Base-by-base conservation (phyloP, 2,113 vertebrate genomes). In the Ahaetulla prasina region DNA sequence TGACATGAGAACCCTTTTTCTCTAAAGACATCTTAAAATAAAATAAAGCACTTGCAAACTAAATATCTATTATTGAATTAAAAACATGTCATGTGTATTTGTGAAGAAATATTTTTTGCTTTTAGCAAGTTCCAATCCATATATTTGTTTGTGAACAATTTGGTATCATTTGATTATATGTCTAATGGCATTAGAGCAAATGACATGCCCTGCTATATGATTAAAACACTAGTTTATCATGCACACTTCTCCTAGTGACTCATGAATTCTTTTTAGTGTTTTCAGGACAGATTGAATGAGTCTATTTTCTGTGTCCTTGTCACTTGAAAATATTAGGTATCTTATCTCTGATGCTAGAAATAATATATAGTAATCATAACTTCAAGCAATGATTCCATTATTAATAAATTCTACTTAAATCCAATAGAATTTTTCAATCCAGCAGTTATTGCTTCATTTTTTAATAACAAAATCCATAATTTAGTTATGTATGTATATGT, bases 21-120 rank as follows among this genome's bases (percentile, higher is more conserved):
- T 35, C 11, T 16, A 52, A 87, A 53, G 50, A 53, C 6, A 53
- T 6, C 20, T 87, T 87, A n/a, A 87, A 22, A 35, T 87, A 87
- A 87, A 87, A 87, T 52, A 53, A 16, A 87, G 27, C 30, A 87
- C n/a, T 68, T 87, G 50, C 7, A 63, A 63, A 87, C 20, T 55
- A 87, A 63, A 91, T 52, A 18, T 57, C 23, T 49, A 87, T 60
- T 91, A 91, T 87, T 86, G 54, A 63, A 87, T 91, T 91, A 91
- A 30, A 60, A 60, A 27, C 43, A 60, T 23, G 3, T 18, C 43
- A 49, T 87, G 20, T 63, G 43, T 63, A 10, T 52, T 63, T 60
- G 43, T 47, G 54, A 60, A 55, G 49, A 54, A 63, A 63, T 63
- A 49, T 60, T 63, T 60, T 53, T 54, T 54, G 53, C 16, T 54